A percentile compares a stretch with the other conserved stretches of the same genome.
Conservation (phyloP, 2,888 invertebrate species). For the Melinopterus prodromus region DNA sequence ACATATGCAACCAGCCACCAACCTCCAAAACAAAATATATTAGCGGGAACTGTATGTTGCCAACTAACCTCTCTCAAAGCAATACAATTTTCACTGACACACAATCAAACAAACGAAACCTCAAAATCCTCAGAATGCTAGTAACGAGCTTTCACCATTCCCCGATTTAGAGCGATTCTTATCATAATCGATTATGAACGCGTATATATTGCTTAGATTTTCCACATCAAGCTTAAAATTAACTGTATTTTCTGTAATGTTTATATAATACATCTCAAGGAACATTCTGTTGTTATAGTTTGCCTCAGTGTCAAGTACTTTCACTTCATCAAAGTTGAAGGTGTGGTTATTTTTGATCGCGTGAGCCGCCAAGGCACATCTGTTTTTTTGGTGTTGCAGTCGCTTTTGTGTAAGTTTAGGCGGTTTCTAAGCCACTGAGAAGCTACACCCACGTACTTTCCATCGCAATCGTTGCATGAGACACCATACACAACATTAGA, state of each 20-base stretch:
- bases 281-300: conserved; percentile 11
- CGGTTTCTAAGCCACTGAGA: conserved; percentile 29
- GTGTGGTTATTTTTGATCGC: conserved; percentile 27
- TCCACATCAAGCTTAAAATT: not conserved
- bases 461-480: conserved; percentile 1
- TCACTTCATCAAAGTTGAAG: not conserved
- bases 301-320: not conserved
- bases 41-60: too few species aligned
- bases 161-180: not conserved
- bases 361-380: conserved; percentile 18
- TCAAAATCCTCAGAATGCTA: not conserved
- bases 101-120: too few species aligned
- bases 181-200: not conserved
- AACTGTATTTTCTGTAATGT: not conserved
- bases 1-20: too few species aligned
- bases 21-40: too few species aligned
- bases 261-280: conserved; percentile 5
- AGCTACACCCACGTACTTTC: not conserved
- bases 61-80: too few species aligned
- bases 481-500: conserved; percentile 14
- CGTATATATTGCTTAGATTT: conserved; percentile 7
- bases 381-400: conserved; percentile 19
- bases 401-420: conserved; percentile 19
- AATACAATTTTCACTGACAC: too few species aligned
- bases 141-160: not conserved